phyloP scores from a whole-genome alignment of 2,888 invertebrate species.

The Uloborus plumipes region DNA sequence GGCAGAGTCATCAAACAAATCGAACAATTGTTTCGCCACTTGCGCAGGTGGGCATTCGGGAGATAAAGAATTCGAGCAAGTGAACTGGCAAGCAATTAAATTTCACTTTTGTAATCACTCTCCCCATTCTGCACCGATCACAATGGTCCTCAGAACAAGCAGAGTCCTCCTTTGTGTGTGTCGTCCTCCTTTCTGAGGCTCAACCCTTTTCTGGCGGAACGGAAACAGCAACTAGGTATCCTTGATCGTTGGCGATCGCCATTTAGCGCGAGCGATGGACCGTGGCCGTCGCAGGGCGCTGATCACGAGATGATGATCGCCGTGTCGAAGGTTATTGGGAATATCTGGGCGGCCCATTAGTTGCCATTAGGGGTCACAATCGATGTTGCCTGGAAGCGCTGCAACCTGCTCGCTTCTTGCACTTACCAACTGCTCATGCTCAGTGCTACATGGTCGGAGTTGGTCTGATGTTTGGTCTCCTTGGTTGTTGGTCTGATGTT shows the following conservation, averaged over 20 bases:
- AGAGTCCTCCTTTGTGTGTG: slow-evolving; percentile 20
- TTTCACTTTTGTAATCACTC: slow-evolving; percentile 26
- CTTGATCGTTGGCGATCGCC: slow-evolving; percentile 51
- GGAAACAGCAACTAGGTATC: slow-evolving; percentile 61
- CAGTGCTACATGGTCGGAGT: too few relatives aligned
- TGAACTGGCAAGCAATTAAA: slow-evolving; percentile 26
- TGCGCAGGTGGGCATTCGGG: too few relatives aligned
- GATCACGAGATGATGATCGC: slow-evolving; percentile 44
- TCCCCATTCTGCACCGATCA: slow-evolving; percentile 15
- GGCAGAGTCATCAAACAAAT: too few relatives aligned
- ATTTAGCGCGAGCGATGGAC: slow-evolving; percentile 55
- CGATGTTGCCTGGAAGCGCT: too few relatives aligned
- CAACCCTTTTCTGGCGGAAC: slow-evolving; percentile 31
- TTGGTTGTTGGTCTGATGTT: too few relatives aligned
- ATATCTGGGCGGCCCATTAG: too few relatives aligned
- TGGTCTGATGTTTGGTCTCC: too few relatives aligned
- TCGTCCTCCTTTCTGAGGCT: slow-evolving; percentile 12
- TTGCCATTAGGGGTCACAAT: too few relatives aligned
- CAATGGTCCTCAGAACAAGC: slow-evolving; percentile 7
- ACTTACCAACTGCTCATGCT: too few relatives aligned
- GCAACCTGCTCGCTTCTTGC: too few relatives aligned
- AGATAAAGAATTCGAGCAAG: too few relatives aligned
- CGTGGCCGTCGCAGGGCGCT: slow-evolving; percentile 52
- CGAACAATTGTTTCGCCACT: too few relatives aligned
- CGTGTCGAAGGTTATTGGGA: slow-evolving; percentile 61